These are phyloP conservation scores for Keiferia lycopersicella DNA, from an alignment of 2,888 invertebrate genomes.

Conservation along the genomic window DNA sequence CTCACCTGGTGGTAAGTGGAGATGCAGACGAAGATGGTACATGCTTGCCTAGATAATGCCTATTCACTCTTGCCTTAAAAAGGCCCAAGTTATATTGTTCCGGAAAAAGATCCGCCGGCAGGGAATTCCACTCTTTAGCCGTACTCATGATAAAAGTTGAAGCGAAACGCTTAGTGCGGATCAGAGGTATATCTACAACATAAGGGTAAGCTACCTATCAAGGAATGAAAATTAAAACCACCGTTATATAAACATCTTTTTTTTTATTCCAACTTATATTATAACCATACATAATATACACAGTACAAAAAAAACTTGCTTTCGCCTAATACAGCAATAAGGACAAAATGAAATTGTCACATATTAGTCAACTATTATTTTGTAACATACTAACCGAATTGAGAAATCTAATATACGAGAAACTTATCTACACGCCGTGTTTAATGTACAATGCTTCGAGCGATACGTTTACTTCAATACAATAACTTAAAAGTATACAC, in stretches of 20 bases:
- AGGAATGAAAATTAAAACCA: conserved; percentile 50
- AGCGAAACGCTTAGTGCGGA: too few relatives aligned
- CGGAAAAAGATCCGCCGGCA: too few relatives aligned
- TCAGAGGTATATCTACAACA: too few relatives aligned
- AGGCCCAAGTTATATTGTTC: too few relatives aligned
- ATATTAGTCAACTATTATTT: conserved; percentile 68
- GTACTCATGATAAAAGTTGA: too few relatives aligned
- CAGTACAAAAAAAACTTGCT: conserved; percentile 90
- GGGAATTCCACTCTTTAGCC: too few relatives aligned
- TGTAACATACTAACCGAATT: conserved; percentile 76
- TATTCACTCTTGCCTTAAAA: too few relatives aligned
- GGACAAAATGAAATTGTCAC: conserved; percentile 79
- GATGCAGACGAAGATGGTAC: too few relatives aligned
- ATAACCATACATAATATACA: conserved; percentile 91
- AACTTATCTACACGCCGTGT: conserved; percentile 80
- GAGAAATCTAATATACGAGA: conserved; percentile 79
- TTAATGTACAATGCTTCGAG: conserved; percentile 81
- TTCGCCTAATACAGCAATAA: conserved; percentile 79
- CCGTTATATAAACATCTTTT: conserved; percentile 79
- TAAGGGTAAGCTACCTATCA: neutral
- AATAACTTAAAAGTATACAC: conserved; percentile 80
- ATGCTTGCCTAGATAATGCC: too few relatives aligned
- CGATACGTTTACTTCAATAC: conserved; percentile 76
- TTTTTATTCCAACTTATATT: conserved; percentile 85
- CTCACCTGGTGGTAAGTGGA: too few relatives aligned